phyloP scores from a whole-genome alignment of 1,140 invertebrate genomes.

The Pissodes strobi region DNA sequence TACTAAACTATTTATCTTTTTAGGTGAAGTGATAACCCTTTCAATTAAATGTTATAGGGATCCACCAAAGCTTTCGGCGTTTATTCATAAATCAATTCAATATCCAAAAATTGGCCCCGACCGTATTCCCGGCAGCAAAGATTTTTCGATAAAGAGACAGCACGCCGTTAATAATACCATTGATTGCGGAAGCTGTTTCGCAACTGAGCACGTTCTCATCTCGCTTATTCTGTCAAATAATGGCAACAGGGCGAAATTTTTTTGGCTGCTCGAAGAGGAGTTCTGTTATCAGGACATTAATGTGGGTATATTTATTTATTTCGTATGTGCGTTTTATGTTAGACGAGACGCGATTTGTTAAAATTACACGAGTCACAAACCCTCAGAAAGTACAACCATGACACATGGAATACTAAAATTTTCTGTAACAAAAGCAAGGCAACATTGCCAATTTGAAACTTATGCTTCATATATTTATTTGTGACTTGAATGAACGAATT shows the following conservation, averaged over 20 bases:
- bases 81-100: conserved; percentile 26
- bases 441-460: no score
- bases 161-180: conserved; percentile 42
- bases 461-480: no score
- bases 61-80: conserved; percentile 25
- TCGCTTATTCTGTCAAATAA: conserved; percentile 41
- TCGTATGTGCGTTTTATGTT: no score
- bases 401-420: no score
- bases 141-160: conserved; percentile 25
- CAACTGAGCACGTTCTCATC: conserved; percentile 33
- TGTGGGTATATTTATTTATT: no score
- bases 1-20: conserved; percentile 6
- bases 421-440: no score
- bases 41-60: conserved; percentile 28
- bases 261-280: conserved; percentile 43
- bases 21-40: conserved; percentile 28
- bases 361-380: no score
- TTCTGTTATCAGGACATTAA: conserved; percentile 35
- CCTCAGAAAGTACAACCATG: no score
- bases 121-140: neutral
- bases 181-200: conserved; percentile 44
- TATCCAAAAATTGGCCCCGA: neutral
- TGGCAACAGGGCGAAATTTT: conserved; percentile 42
- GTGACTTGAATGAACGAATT: no score
- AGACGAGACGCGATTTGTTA: no score